phyloP scores from a whole-genome alignment of 2,797 vertebrate species.

The Rhinoraja longicauda region DNA sequence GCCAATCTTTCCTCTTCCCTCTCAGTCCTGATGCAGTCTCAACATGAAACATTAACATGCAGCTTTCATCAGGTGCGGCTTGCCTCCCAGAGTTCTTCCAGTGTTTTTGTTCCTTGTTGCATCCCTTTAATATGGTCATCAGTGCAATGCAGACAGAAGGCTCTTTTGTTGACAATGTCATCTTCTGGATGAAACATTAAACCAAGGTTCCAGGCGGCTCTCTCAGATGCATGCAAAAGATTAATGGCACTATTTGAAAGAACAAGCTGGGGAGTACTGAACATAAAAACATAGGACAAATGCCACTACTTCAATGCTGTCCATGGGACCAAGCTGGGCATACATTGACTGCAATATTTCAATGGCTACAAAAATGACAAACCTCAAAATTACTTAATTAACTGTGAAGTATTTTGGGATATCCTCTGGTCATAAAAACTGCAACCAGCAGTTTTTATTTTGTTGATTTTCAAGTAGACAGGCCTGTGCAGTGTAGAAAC shows the following conservation, averaged over 20 bases:
- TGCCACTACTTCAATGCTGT: neutral
- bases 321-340: neutral
- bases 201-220: neutral
- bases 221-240: neutral
- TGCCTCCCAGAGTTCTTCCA: no score
- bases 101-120: neutral
- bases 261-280: neutral
- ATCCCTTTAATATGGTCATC: neutral
- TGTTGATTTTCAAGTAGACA: neutral
- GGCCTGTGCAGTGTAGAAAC: no score
- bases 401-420: neutral
- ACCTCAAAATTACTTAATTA: neutral
- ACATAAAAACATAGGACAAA: neutral
- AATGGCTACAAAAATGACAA: neutral
- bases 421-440: neutral
- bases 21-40: no score
- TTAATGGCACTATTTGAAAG: neutral
- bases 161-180: neutral
- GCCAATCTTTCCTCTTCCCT: no score
- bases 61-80: no score
- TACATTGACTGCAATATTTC: neutral
- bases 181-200: neutral
- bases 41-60: no score
- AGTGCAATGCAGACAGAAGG: neutral
- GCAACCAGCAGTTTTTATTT: neutral